Conservation (phyloP, 1,140 invertebrate genomes). For the Yoshiicerus persimilis region DNA sequence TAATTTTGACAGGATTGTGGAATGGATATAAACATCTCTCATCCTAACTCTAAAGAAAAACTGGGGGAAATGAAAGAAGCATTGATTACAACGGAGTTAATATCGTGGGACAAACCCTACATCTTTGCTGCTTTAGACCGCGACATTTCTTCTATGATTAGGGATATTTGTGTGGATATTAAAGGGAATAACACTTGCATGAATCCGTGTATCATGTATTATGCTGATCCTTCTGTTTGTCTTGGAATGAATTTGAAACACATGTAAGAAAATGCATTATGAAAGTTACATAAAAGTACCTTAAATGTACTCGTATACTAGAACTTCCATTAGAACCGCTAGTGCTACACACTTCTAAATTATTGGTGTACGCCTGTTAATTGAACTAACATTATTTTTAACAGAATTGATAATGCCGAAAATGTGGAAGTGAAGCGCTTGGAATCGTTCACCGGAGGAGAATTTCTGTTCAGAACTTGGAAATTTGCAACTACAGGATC, state of each 20-base stretch:
- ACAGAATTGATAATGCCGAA: background rate
- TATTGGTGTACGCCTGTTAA: too few species aligned
- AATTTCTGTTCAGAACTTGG: conserved; percentile 24
- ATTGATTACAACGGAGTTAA: background rate
- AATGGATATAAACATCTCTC: conserved; percentile 3
- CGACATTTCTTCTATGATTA: conserved; percentile 15
- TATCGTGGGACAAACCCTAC: background rate
- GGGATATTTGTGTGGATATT: background rate
- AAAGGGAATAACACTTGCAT: conserved; percentile 4
- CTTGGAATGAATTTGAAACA: background rate
- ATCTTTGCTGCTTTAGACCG: background rate
- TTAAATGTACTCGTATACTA: too few species aligned
- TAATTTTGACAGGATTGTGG: conserved; percentile 25
- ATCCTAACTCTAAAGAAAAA: background rate
- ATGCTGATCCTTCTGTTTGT: background rate
- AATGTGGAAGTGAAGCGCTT: background rate
- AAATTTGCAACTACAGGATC: background rate
- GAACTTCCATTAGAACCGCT: too few species aligned
- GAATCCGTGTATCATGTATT: conserved; percentile 16
- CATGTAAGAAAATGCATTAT: too few species aligned
- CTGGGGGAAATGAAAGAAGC: background rate
- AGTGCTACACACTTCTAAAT: too few species aligned
- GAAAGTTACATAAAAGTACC: too few species aligned
- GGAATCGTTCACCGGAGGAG: background rate
- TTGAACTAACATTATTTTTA: too few species aligned